These are phyloP conservation scores for Cataglyphis altisquamis DNA, from an alignment of 2,888 invertebrate species.

Conservation along the genomic window DNA sequence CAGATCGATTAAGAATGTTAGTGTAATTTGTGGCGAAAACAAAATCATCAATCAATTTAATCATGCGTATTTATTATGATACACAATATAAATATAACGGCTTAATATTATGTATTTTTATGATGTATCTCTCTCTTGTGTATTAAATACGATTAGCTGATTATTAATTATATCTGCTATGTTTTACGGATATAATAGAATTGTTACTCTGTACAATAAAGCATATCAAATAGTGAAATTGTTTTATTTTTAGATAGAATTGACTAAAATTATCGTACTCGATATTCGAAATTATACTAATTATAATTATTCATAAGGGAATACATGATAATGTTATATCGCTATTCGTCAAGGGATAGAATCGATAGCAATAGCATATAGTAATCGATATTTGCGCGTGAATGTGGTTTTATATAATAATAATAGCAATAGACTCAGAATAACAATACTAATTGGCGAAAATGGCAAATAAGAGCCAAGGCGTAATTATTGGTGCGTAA, in stretches of 20 bases:
- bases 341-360: background rate
- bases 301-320: constrained; percentile 8
- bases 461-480: too few species aligned
- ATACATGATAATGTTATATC: background rate
- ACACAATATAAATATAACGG: background rate
- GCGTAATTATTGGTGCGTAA: too few species aligned
- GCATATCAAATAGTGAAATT: background rate
- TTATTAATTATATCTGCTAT: background rate
- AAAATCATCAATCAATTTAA: background rate
- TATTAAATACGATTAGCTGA: background rate
- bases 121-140: background rate
- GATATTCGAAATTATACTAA: constrained; percentile 20
- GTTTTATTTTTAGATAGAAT: constrained; percentile 18
- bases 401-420: background rate
- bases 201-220: background rate
- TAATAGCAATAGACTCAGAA: too few species aligned
- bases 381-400: background rate
- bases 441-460: too few species aligned
- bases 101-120: constrained; percentile 9
- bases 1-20: background rate
- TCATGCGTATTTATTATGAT: background rate
- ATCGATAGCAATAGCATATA: background rate
- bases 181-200: constrained; percentile 1
- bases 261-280: background rate
- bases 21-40: background rate